A percentile compares a stretch with the other conserved stretches of the same genome.
Conservation (phyloP, 2,113 vertebrate genomes). For the Lanius collurio region DNA sequence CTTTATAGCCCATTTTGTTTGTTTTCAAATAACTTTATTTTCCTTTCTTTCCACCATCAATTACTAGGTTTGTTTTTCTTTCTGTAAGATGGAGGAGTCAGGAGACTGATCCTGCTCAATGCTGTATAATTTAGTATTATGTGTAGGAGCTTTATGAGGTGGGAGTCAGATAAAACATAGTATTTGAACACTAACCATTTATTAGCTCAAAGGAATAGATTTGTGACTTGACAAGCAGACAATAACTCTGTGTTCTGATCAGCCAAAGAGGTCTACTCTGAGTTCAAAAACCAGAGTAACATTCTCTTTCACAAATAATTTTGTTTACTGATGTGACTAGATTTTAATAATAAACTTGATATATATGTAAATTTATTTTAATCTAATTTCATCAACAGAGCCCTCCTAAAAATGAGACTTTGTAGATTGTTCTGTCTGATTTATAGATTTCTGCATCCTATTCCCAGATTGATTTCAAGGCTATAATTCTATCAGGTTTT, state of each 20-base stretch:
- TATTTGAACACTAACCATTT: conserved; percentile 72
- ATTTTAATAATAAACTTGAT: conserved; percentile 82
- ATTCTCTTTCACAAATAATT: conserved; percentile 68
- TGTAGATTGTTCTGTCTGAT: conserved; percentile 69
- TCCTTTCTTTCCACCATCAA: conserved; percentile 69
- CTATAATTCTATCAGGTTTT: conserved; percentile 73
- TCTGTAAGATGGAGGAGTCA: conserved; percentile 36
- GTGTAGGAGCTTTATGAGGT: conserved; percentile 64
- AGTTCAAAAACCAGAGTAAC: conserved; percentile 51
- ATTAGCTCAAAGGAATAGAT: conserved; percentile 75
- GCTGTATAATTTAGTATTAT: conserved; percentile 71
- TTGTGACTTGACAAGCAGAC: conserved; percentile 72
- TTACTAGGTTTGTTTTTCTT: conserved; percentile 62
- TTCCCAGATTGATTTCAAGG: conserved; percentile 71
- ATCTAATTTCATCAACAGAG: conserved; percentile 76
- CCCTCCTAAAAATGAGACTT: conserved; percentile 69
- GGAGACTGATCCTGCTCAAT: conserved; percentile 67
- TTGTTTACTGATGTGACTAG: conserved; percentile 74
- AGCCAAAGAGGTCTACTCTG: conserved; percentile 66
- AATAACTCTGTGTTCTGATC: conserved; percentile 75
- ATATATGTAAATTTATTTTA: conserved; percentile 83
- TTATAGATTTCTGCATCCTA: conserved; percentile 68
- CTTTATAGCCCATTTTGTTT: conserved; percentile 80
- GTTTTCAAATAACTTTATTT: conserved; percentile 78
- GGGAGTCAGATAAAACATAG: conserved; percentile 71